Conservation (phyloP, 2,888 invertebrate genomes). For the Cephalotes varians region DNA sequence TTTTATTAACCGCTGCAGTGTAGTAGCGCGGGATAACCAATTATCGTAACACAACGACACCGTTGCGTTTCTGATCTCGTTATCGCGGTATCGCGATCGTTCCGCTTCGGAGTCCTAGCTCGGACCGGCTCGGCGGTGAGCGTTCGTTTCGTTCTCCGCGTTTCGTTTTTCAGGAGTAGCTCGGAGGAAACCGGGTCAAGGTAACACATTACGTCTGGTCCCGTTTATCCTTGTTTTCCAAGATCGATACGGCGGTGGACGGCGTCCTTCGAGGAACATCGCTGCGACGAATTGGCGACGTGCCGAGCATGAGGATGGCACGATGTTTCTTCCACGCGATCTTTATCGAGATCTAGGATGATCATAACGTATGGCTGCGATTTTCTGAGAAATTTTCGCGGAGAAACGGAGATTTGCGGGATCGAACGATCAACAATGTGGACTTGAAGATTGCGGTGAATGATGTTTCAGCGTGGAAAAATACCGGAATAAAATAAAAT, state of each 20-base stretch:
- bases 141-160: constrained; percentile 50
- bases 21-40: neutral
- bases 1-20: neutral
- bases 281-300: constrained; percentile 28
- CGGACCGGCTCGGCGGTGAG: constrained; percentile 19
- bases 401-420: neutral
- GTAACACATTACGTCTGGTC: constrained; percentile 50
- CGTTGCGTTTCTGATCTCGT: constrained; percentile 36
- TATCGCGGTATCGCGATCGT: constrained; percentile 62
- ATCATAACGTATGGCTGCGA: neutral
- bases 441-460: neutral
- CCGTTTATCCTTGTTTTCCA: constrained; percentile 46
- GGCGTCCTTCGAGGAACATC: constrained; percentile 61
- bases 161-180: constrained; percentile 64
- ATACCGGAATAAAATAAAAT: no score
- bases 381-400: neutral
- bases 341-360: neutral
- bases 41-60: constrained; percentile 28
- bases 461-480: neutral
- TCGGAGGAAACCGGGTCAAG: constrained; percentile 68
- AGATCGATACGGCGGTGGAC: constrained; percentile 65
- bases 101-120: constrained; percentile 48
- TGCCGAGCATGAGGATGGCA: neutral
- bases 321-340: neutral
- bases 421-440: neutral